Conservation (phyloP, 92 coral and sea anemone species). For the Porites divaricata region DNA sequence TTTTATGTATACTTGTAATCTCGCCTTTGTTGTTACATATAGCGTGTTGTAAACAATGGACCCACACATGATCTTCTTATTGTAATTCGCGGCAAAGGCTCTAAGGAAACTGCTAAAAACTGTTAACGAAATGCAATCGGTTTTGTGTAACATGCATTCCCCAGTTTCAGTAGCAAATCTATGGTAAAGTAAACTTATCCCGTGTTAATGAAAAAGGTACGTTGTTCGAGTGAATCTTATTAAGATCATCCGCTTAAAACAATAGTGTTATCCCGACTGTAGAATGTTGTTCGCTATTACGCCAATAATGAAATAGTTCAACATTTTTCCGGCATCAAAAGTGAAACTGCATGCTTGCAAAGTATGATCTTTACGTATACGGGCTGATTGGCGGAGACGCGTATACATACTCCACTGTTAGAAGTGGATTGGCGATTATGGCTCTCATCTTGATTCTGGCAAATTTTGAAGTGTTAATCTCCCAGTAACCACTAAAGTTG, state of each 20-base stretch:
- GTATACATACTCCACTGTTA: no score
- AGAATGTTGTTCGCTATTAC: conserved; percentile 12
- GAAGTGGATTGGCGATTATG: no score
- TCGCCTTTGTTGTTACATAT: neutral
- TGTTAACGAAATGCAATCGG: no score
- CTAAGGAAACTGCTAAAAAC: no score
- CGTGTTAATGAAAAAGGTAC: neutral
- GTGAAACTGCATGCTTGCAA: no score
- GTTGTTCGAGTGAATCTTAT: neutral
- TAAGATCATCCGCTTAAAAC: conserved; percentile 20
- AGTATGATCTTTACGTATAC: neutral
- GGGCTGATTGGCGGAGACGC: no score
- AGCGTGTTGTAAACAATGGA: neutral
- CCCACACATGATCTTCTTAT: neutral
- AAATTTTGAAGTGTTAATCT: no score
- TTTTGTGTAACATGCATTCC: no score
- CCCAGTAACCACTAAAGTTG: no score
- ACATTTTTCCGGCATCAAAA: no score
- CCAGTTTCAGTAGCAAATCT: neutral
- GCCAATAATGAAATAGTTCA: neutral
- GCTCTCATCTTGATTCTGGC: no score
- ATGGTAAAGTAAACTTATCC: neutral
- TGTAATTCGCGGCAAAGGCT: neutral
- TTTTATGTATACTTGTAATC: neutral
- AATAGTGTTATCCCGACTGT: neutral